Percentiles rank a stretch among this genome's conserved stretches.
Evolutionary conservation across 2,888 invertebrate genomes (phyloP).

Genomic region (Achlya flavicornis): DNA sequence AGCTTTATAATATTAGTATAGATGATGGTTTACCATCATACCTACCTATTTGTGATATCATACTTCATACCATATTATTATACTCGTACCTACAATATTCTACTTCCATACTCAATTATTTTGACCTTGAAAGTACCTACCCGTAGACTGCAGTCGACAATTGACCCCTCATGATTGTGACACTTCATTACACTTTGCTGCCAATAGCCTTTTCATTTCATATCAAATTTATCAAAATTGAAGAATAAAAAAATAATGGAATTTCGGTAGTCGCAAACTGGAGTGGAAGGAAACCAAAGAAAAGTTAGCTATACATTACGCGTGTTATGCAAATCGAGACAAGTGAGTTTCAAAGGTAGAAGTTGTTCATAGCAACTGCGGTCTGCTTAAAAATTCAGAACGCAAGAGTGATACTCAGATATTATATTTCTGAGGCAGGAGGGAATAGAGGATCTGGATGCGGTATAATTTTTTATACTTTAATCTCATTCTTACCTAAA

Average conservation of each 20-base stretch:
- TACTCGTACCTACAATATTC: too few species aligned
- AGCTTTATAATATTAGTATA: too few species aligned
- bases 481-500: too few species aligned
- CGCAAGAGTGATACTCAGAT: conserved; percentile 55
- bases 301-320: conserved; percentile 65
- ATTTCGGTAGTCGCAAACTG: conserved; percentile 12
- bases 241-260: conserved; percentile 9
- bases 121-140: too few species aligned
- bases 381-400: conserved; percentile 70
- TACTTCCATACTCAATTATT: too few species aligned
- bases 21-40: too few species aligned
- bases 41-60: too few species aligned
- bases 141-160: too few species aligned
- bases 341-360: conserved; percentile 43
- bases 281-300: conserved; percentile 32
- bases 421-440: conserved; percentile 19
- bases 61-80: too few species aligned
- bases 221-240: background rate
- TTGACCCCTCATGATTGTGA: too few species aligned
- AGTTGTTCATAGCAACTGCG: conserved; percentile 65
- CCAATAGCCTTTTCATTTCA: background rate
- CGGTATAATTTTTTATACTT: background rate
- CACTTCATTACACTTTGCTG: too few species aligned
- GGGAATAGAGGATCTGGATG: background rate
- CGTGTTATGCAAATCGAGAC: conserved; percentile 69